Base-by-base conservation (phyloP, 2,797 vertebrate genomes). In the Sebastes miniatus region DNA sequence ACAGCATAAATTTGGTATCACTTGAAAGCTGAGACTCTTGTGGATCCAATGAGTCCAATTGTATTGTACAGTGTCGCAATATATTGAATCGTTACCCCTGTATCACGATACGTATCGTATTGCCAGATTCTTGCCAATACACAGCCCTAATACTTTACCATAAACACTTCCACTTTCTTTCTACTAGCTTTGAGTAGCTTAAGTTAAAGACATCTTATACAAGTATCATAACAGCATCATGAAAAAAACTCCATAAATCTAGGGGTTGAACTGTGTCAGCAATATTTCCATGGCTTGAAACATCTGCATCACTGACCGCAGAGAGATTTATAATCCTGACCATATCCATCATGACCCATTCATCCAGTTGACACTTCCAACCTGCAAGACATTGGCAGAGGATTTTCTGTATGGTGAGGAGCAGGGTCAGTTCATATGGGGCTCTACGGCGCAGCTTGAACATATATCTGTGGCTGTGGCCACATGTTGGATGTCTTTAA, bases 381-480 rank as follows among this genome's bases (percentile, higher is more conserved):
- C 31, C 67, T 66, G 52, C 10, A 8, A 68, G 36, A 52, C 59
- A 22, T 8, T 62, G 64, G 79, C 52, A 29, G 29, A 36, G 61
- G 29, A 4, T 71, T 61, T 34, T 58, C 69, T 66, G 69, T 24
- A 43, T 71, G 3, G 4, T 24, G 64, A 77, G 18, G 27, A 63
- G 57, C 29, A 24, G 77, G 80, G 43, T 59, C 39, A 56, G 69
- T 63, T 69, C 65, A 76, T 25, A 22, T 7, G 9, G 47, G 58
- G 58, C 69, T 82, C 18, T 5, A 1, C 36, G 43, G 73, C 64
- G 54, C 73, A 70, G 69, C 57, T 36, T 57, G 34, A 65, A 73
- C 69, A 81, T 72, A 69, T 71, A 77, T 80, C 77, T 83, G 31
- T 24, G 24, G 71, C 79, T 83, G 27, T n/a, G n/a, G 71, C 56